A percentile compares a stretch with the other conserved stretches of the same genome.
These are phyloP conservation scores for Acronicta leporina DNA, from an alignment of 2,888 invertebrate genomes.

Conservation along the genomic window DNA sequence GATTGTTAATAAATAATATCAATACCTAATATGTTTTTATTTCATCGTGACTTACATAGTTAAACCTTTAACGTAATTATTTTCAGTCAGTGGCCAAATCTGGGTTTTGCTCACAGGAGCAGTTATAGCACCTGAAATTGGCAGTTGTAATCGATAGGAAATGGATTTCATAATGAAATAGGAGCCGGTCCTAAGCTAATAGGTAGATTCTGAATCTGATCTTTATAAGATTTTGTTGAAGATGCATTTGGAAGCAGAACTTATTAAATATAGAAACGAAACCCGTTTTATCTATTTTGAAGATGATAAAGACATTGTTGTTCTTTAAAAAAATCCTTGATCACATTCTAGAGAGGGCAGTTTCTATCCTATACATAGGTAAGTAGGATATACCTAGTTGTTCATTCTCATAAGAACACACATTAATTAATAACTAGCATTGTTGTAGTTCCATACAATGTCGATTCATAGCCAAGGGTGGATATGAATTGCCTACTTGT, in stretches of 20 bases:
- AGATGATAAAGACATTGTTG: neutral
- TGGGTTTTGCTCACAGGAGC: neutral
- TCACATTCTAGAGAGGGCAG: constrained; percentile 33
- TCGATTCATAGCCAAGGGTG: constrained; percentile 72
- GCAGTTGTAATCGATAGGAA: constrained; percentile 2
- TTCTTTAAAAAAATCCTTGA: constrained; percentile 41
- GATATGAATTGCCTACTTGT: constrained; percentile 71
- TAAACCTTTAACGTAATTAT: no score
- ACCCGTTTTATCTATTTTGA: neutral
- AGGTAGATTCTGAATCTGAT: neutral
- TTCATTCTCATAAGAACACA: constrained; percentile 58
- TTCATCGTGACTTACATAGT: no score
- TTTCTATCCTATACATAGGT: constrained; percentile 34
- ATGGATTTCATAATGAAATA: constrained; percentile 7
- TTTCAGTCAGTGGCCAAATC: neutral
- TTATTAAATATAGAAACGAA: neutral
- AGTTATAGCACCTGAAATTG: neutral
- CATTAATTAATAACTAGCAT: constrained; percentile 61
- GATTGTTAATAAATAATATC: no score
- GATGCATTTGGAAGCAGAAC: neutral
- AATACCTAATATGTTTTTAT: no score
- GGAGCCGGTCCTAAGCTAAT: neutral
- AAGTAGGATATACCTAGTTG: constrained; percentile 12
- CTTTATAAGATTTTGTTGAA: neutral
- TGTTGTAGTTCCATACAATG: constrained; percentile 71